Conservation (phyloP, 2,888 invertebrate genomes). For the Agonum fuliginosum region DNA sequence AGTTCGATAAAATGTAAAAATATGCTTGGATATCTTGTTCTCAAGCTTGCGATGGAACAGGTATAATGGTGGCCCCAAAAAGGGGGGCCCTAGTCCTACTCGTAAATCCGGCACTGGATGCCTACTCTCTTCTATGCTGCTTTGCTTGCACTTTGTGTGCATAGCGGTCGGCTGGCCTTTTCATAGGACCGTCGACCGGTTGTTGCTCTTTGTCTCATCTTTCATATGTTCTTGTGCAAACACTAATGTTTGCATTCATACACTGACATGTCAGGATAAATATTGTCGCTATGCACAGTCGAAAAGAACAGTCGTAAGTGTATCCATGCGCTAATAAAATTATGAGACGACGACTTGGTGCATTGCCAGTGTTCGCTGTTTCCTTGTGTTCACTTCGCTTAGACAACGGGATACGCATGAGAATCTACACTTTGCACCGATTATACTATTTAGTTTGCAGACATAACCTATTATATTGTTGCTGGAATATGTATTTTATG, state of each 20-base stretch:
- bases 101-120: too few relatives aligned
- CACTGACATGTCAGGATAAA: constrained; percentile 58
- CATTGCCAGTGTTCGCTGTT: neutral
- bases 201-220: constrained; percentile 71
- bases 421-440: constrained; percentile 11
- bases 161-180: constrained; percentile 42
- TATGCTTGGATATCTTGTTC: too few relatives aligned
- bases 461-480: neutral
- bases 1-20: too few relatives aligned
- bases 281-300: constrained; percentile 48
- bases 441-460: constrained; percentile 10
- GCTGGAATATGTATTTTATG: neutral
- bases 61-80: too few relatives aligned
- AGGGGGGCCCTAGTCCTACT: too few relatives aligned
- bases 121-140: too few relatives aligned
- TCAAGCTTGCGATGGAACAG: too few relatives aligned
- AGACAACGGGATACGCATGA: constrained; percentile 7
- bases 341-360: constrained; percentile 29
- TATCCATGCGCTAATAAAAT: constrained; percentile 56
- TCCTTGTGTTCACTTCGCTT: constrained; percentile 18
- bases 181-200: constrained; percentile 69
- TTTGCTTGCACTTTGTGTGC: constrained; percentile 39
- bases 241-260: constrained; percentile 58
- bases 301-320: constrained; percentile 42
- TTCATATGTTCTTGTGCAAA: constrained; percentile 69